Evolutionary conservation across 2,797 vertebrate species (phyloP).

Genomic region (Schizopygopsis malacanthus): DNA sequence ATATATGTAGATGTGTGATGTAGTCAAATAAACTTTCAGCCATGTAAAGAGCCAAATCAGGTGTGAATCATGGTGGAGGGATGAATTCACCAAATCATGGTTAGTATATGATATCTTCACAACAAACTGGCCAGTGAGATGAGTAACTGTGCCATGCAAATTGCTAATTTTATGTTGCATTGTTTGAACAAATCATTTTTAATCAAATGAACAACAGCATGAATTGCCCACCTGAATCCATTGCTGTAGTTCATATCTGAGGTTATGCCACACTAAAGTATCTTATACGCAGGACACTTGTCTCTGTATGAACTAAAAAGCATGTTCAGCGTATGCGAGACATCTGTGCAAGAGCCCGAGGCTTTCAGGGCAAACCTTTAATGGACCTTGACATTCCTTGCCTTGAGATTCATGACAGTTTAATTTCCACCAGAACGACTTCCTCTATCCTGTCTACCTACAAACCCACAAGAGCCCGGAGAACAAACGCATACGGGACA

Average conservation of each 20-base stretch:
- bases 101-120: background rate
- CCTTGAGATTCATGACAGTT: slow-evolving; percentile 64
- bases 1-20: background rate
- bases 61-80: background rate
- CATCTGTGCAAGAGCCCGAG: slow-evolving; percentile 64
- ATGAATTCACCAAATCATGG: background rate
- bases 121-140: background rate
- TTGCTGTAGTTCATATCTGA: background rate
- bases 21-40: background rate
- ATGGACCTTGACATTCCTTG: slow-evolving; percentile 66
- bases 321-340: background rate
- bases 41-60: background rate
- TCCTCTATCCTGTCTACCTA: slow-evolving; percentile 29
- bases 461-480: slow-evolving; percentile 38
- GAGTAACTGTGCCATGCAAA: background rate
- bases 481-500: background rate
- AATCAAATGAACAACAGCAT: background rate
- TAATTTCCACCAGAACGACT: slow-evolving; percentile 69
- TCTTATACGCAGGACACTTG: background rate
- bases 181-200: background rate
- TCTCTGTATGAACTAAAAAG: slow-evolving; percentile 1
- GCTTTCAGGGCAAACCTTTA: slow-evolving; percentile 70
- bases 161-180: background rate
- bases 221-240: background rate
- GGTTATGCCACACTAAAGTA: background rate